These are phyloP conservation scores for Beris chalybata DNA, from an alignment of 2,888 invertebrate genomes.

Conservation along the genomic window DNA sequence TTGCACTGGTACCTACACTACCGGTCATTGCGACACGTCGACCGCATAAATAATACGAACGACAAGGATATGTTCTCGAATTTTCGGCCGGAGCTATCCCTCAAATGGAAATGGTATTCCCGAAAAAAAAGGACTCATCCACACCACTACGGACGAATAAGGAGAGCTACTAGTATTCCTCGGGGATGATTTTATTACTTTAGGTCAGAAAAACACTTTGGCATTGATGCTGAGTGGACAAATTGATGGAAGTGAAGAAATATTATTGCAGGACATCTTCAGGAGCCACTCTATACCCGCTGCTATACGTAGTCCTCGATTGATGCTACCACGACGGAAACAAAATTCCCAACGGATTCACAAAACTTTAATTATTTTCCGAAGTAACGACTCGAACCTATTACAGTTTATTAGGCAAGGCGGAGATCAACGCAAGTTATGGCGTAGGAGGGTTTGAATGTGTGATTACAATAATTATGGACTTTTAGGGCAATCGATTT, in stretches of 20 bases:
- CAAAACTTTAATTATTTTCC: constrained; percentile 40
- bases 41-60: constrained; percentile 35
- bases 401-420: constrained; percentile 35
- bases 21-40: constrained; percentile 31
- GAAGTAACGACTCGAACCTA: constrained; percentile 34
- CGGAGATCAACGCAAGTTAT: constrained; percentile 2
- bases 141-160: constrained; percentile 4
- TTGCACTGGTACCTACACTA: constrained; percentile 1
- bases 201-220: constrained; percentile 39
- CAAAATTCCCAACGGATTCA: constrained; percentile 37
- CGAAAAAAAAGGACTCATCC: constrained; percentile 20
- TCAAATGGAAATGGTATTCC: constrained; percentile 30
- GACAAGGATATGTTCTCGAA: constrained; percentile 8
- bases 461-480: too few species aligned
- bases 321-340: neutral
- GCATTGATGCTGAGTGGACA: constrained; percentile 40
- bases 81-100: constrained; percentile 17
- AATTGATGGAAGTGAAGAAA: constrained; percentile 39
- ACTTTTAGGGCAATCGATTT: neutral
- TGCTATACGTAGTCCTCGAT: neutral
- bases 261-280: constrained; percentile 33
- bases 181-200: constrained; percentile 40
- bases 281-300: neutral
- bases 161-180: constrained; percentile 33
- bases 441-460: neutral